Conservation (phyloP, 2,888 invertebrate genomes). For the Leptinotarsa peninsularis region DNA sequence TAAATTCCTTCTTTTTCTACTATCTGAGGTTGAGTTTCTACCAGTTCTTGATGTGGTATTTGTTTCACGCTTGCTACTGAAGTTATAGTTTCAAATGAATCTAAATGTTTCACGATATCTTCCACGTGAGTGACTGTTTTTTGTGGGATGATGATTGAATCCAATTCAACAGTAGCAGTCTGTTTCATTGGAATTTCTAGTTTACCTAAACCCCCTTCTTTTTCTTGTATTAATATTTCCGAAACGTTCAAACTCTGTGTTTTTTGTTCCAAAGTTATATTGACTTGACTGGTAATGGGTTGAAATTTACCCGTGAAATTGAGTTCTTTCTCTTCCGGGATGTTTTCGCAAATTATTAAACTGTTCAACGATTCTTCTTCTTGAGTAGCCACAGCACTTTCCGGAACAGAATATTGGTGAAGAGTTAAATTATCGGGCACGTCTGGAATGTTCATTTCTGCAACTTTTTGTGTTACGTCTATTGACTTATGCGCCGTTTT, state of each 20-base stretch:
- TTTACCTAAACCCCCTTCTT: conserved; percentile 58
- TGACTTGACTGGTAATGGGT: conserved; percentile 67
- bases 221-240: conserved; percentile 59
- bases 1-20: conserved; percentile 61
- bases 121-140: conserved; percentile 51
- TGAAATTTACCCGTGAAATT: conserved; percentile 65
- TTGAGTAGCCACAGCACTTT: conserved; percentile 59
- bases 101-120: conserved; percentile 43
- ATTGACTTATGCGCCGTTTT: conserved; percentile 58
- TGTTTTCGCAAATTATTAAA: conserved; percentile 67
- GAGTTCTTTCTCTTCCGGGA: conserved; percentile 68
- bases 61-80: conserved; percentile 58
- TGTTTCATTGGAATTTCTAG: conserved; percentile 54
- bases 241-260: conserved; percentile 66
- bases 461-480: conserved; percentile 62
- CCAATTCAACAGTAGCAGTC: conserved; percentile 62
- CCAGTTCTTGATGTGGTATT: conserved; percentile 57
- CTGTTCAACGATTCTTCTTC: conserved; percentile 67
- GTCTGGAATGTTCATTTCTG: conserved; percentile 60
- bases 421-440: conserved; percentile 55
- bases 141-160: conserved; percentile 65
- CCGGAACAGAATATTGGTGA: conserved; percentile 53
- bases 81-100: conserved; percentile 31
- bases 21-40: conserved; percentile 58
- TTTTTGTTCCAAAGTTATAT: conserved; percentile 67